These are phyloP conservation scores for Hydrotaea diabolus DNA, from an alignment of 2,888 invertebrate species.

Conservation along the genomic window DNA sequence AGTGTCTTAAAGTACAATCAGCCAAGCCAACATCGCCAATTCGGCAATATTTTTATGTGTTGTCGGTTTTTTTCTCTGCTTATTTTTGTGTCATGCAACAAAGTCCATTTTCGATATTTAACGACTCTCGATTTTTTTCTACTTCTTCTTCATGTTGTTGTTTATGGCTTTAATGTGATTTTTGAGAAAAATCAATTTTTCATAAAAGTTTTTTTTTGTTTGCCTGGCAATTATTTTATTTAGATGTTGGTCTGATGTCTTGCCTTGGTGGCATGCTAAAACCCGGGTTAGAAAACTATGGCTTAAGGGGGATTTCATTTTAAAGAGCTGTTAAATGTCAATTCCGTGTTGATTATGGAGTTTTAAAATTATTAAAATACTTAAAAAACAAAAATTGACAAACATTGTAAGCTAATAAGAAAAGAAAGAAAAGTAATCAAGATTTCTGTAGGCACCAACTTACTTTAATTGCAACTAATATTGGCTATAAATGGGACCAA, in stretches of 20 bases:
- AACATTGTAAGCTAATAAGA: background rate
- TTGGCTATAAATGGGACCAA: background rate
- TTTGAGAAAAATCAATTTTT: slow-evolving; percentile 64
- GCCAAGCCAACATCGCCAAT: slow-evolving; percentile 51
- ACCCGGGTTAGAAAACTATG: background rate
- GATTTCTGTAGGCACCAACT: background rate
- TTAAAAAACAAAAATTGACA: background rate
- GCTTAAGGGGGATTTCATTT: background rate
- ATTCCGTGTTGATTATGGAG: slow-evolving; percentile 66
- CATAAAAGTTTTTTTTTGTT: slow-evolving; percentile 44
- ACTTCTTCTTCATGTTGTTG: background rate
- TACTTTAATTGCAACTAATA: background rate
- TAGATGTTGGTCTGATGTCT: slow-evolving; percentile 42
- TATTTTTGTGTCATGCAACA: slow-evolving; percentile 63
- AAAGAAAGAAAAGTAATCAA: background rate
- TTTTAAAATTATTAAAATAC: background rate
- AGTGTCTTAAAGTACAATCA: slow-evolving; percentile 57
- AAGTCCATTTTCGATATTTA: slow-evolving; percentile 64
- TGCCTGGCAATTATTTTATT: slow-evolving; percentile 59
- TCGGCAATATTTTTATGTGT: slow-evolving; percentile 33
- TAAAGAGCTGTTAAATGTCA: slow-evolving; percentile 65
- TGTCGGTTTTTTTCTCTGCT: background rate
- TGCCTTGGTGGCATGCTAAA: slow-evolving; percentile 1
- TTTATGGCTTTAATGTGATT: slow-evolving; percentile 44
- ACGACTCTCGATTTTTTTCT: slow-evolving; percentile 49